Base-by-base conservation (phyloP, 2,797 vertebrate species). In the Rhadinocentrus ornatus region DNA sequence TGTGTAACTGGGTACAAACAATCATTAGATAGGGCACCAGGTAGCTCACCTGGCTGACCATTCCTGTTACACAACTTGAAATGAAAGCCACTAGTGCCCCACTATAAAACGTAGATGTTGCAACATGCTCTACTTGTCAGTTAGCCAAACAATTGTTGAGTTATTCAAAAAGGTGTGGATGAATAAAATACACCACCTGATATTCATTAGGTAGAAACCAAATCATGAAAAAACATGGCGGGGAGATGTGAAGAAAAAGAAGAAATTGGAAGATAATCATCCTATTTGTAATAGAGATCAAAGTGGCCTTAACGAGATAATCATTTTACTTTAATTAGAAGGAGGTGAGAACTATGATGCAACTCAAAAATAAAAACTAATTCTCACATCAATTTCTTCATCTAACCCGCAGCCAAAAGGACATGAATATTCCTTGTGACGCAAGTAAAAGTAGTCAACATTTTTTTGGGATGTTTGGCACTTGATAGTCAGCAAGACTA, bases 311-410 rank as follows among this genome's bases (percentile, higher is more conserved):
- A 48, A 7, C 8, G 11, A 50, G 35, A 53, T 48, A 63, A 50
- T 18, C 26, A 65, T 53, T 65, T 39, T 31, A 54, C 34, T 65
- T 37, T 37, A 39, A 37, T 39, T 11, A 35, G 9, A 35, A 56
- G 32, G 35, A 64, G 50, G 32, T 65, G 62, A 54, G 62, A 65
- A 53, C 26, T 35, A 53, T 0, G 22, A 35, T 10, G 62, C 24
- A 64, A 29, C 55, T 29, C 37, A 11, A 56, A 48, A 58, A 46
- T 3, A 44, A 6, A 41, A 1, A 44, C 4, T 31, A 31, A 44
- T 18, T 20, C n/a, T 22, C 46, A 48, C 8, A 50, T 22, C 46
- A 50, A 22, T 50, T 22, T 50, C n/a, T 50, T n/a, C 15, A 34
- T 64, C 37, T 22, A 46, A 69, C 37, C 0, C 46, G 55, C 37